phyloP scores from a whole-genome alignment of 2,888 invertebrate genomes.

The Caradrina kadenii region DNA sequence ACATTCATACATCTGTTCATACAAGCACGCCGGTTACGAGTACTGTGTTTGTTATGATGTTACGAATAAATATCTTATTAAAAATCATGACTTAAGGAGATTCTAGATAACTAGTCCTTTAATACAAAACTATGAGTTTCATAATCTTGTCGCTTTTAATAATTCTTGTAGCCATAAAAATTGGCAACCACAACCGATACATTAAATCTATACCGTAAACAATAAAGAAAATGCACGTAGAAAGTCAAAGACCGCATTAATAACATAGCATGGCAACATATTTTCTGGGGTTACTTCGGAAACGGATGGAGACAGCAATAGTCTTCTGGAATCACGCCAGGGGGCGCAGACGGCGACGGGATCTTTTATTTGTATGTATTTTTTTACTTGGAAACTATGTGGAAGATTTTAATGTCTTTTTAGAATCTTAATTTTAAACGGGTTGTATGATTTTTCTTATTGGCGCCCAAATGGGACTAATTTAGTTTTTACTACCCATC shows the following conservation, averaged over 20 bases:
- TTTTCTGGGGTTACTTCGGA: constrained; percentile 76
- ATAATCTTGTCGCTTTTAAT: not conserved
- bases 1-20: too few relatives aligned
- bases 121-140: not conserved
- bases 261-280: constrained; percentile 73
- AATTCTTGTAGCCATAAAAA: not conserved
- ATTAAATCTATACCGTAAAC: constrained; percentile 30
- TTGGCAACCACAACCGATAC: constrained; percentile 34
- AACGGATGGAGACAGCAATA: constrained; percentile 76
- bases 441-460: constrained; percentile 9
- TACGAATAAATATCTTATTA: too few relatives aligned
- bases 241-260: constrained; percentile 75
- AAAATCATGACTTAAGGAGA: too few relatives aligned
- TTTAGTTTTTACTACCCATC: not conserved
- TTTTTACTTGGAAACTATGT: constrained; percentile 38
- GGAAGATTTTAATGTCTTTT: constrained; percentile 10
- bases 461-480: constrained; percentile 53
- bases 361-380: constrained; percentile 60
- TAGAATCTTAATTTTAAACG: not conserved
- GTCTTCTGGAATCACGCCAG: constrained; percentile 69
- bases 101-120: not conserved
- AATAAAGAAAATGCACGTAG: constrained; percentile 40
- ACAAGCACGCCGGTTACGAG: too few relatives aligned
- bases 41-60: too few relatives aligned
- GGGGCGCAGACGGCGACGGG: constrained; percentile 54